Evolutionary conservation across 2,797 vertebrate genomes (phyloP), one percentile per base, ranked within the genome.

Genomic region (Schizothorax lantsangensis): DNA sequence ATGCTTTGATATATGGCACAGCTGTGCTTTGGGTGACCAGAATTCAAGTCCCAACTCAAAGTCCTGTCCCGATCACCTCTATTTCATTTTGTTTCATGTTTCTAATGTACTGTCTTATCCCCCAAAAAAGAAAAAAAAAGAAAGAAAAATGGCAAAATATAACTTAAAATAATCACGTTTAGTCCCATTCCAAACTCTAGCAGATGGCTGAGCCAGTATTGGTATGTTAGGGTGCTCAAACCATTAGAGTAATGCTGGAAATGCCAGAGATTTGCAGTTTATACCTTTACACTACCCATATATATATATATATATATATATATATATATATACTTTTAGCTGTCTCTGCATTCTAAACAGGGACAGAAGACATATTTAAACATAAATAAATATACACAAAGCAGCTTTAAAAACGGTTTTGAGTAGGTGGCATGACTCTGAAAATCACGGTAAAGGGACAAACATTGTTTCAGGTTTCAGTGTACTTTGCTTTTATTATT

Each of bases 1-100:
- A 15, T 40, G 77, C 6, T 59, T 59, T 79, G 36, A 79, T 38
- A 59, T n/a, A 79, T 59, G 36, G 75, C 54, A 79, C 77, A 79
- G 52, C 77, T 40, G 54, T 0, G 33, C 36, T 79, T 59, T 40
- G 12, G 52, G 14, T 78, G 52, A 78, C 21, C 19, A 57, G 4
- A 38, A 33, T 57, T 78, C 49, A 57, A n/a, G 33, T 57, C 30
- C 47, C 26, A 54, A 17, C 15, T 23, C 10, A n/a, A 15, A 21
- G 21, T 59, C 21, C 33, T 17, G 6, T 59, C 52, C 11, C 2
- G 10, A 43, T 43, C 11, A 14, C 19, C 74, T n/a, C 11, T 75
- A 36, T 21, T 75, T 75, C 6, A 1, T 9, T 52, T 52, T 52
- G 47, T 17, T 77, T 33, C 7, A 64, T 14, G 11, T 64, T 26